Evolutionary conservation across 2,888 invertebrate genomes (phyloP).

Genomic region (Phalera bucephala): DNA sequence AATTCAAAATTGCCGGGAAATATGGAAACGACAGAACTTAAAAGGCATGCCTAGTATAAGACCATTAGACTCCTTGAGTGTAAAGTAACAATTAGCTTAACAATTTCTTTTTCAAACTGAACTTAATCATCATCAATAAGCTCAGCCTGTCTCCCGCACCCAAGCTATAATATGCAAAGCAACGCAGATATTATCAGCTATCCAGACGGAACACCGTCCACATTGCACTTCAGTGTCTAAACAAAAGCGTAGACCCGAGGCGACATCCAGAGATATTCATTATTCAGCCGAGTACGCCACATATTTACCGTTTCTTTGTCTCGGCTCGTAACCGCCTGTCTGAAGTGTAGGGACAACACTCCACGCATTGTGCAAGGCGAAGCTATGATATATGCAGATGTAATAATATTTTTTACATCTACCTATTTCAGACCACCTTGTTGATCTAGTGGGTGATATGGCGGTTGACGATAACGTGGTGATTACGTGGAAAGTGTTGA

Average conservation of each 20-base stretch:
- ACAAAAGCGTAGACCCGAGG: conserved; percentile 15
- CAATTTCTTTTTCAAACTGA: no score
- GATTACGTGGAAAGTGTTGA: no score
- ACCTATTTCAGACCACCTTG: background rate
- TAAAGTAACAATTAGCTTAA: no score
- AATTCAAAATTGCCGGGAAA: no score
- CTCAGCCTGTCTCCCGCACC: no score
- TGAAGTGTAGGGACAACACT: conserved; percentile 13
- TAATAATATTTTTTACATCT: background rate
- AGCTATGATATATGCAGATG: no score
- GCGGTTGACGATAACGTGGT: no score
- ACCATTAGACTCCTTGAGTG: no score
- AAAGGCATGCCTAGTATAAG: no score
- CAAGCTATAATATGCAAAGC: conserved; percentile 7
- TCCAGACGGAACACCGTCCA: conserved; percentile 4
- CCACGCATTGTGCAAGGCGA: background rate
- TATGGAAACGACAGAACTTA: no score
- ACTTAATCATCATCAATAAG: no score
- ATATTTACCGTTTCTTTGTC: conserved; percentile 54
- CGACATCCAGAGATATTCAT: conserved; percentile 53
- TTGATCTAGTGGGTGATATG: no score
- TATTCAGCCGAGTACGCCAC: conserved; percentile 45
- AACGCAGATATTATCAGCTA: conserved; percentile 7
- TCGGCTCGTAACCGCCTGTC: conserved; percentile 19
- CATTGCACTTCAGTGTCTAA: background rate